Base-by-base conservation (phyloP, 2,113 vertebrate species). In the Nerophis lumbriciformis region DNA sequence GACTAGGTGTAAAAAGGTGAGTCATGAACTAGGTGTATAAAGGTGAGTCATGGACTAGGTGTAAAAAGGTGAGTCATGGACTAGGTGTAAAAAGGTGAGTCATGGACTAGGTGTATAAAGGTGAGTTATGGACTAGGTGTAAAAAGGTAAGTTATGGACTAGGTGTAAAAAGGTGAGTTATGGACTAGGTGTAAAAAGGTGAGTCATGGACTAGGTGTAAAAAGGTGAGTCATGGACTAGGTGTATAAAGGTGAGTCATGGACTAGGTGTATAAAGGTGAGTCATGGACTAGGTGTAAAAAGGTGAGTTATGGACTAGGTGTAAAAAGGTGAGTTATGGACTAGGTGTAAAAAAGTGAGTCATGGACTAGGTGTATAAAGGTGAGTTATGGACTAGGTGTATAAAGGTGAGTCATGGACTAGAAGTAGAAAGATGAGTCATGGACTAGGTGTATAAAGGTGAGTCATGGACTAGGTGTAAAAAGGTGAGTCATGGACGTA, bases 351-450 rank as follows among this genome's bases (percentile, higher is more conserved):
- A 66, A 61, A 69, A 16, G 73, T 68, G 60, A 80, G 48, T 62
- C 67, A 54, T 10, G 8, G 37, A 56, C 21, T 28, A 28, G 21
- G 21, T 28, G 21, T 28, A 28, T 3, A 66, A 61, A 69, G 21
- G 73, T 68, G 60, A 80, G 48, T 62, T 65, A 52, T 10, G 8
- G 15, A 56, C 21, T 2, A 28, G 3, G 21, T 28, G 21, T 28
- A 28, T 2, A 66, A 61, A 69, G 21, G 73, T 68, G 60, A 80
- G 48, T 62, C 67, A 52, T 10, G 8, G 37, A 56, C 21, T 28
- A n/a, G n/a, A n/a, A n/a, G n/a, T n/a, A n/a, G n/a, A n/a, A n/a
- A 69, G 21, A 73, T 68, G 60, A 80, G 48, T 62, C 67, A 54
- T 10, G 8, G 37, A 39, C 3, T 1, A 28, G 28, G 28, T 28